phyloP scores from a whole-genome alignment of 2,888 invertebrate species.

The Punctoribates punctum region DNA sequence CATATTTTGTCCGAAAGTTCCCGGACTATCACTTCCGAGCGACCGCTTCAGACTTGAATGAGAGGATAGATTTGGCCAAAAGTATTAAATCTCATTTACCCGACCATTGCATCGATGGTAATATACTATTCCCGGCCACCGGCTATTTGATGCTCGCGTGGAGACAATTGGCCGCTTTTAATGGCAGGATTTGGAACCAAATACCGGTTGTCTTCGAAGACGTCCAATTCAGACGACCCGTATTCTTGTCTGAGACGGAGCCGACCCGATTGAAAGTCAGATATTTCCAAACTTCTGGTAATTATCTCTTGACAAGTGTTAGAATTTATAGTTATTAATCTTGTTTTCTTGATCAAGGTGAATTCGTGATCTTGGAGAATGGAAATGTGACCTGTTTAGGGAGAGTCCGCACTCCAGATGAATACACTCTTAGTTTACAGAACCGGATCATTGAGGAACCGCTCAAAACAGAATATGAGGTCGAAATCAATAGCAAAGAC shows the following conservation, averaged over 20 bases:
- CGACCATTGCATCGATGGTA: slow-evolving; percentile 63
- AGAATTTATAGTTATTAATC: no score
- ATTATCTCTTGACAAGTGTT: neutral
- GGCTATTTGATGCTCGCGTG: slow-evolving; percentile 65
- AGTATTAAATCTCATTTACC: slow-evolving; percentile 60
- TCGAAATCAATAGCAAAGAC: neutral
- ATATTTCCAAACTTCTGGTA: slow-evolving; percentile 52
- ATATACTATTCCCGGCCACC: slow-evolving; percentile 58
- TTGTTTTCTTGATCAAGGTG: no score
- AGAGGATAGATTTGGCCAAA: no score
- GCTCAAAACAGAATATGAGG: neutral
- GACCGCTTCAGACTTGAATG: slow-evolving; percentile 61
- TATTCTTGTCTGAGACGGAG: neutral
- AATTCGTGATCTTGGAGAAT: slow-evolving; percentile 12
- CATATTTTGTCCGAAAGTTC: slow-evolving; percentile 53
- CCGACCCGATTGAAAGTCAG: slow-evolving; percentile 18
- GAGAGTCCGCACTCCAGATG: neutral
- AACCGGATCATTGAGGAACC: neutral
- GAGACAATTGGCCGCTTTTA: slow-evolving; percentile 63
- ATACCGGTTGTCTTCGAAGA: slow-evolving; percentile 36
- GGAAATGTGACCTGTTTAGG: neutral
- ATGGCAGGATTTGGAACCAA: neutral
- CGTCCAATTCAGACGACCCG: slow-evolving; percentile 37
- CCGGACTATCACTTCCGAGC: slow-evolving; percentile 43
- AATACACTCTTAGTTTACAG: neutral